Conservation (phyloP, 2,888 invertebrate species). For the Drosophila differens region DNA sequence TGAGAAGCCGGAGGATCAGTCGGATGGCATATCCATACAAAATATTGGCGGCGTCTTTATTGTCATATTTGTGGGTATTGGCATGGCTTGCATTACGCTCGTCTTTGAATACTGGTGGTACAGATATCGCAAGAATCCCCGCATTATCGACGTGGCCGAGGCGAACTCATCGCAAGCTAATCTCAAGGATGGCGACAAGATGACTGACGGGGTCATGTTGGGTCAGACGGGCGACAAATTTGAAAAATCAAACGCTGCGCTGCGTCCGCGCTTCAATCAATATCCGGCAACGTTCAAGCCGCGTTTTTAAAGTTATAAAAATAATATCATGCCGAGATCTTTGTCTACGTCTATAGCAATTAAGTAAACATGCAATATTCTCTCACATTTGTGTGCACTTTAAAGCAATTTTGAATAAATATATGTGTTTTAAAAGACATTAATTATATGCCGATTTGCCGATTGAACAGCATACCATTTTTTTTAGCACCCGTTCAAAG, state of each 20-base stretch:
- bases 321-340: conserved; percentile 26
- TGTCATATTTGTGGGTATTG: conserved; percentile 98
- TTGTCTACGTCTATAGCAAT: conserved; percentile 61
- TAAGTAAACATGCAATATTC: conserved; percentile 30
- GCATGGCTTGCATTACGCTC: conserved; percentile 94
- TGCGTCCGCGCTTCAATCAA: conserved; percentile 84
- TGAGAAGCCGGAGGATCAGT: conserved; percentile 95
- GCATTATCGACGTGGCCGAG: conserved; percentile 88
- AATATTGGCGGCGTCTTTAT: conserved; percentile 99
- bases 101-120: conserved; percentile 98
- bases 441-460: background rate
- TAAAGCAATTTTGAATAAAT: conserved; percentile 39
- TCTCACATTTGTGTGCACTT: conserved; percentile 55
- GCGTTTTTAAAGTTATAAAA: conserved; percentile 72
- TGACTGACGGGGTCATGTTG: conserved; percentile 79
- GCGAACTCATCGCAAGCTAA: conserved; percentile 67
- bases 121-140: conserved; percentile 89
- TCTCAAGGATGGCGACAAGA: conserved; percentile 75
- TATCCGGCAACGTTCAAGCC: conserved; percentile 83
- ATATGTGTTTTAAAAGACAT: conserved; percentile 2
- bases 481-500: background rate
- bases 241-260: conserved; percentile 81
- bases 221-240: conserved; percentile 83
- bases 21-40: conserved; percentile 98
- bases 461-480: background rate